phyloP scores from a whole-genome alignment of 2,113 vertebrate genomes.

The Microtus pennsylvanicus region DNA sequence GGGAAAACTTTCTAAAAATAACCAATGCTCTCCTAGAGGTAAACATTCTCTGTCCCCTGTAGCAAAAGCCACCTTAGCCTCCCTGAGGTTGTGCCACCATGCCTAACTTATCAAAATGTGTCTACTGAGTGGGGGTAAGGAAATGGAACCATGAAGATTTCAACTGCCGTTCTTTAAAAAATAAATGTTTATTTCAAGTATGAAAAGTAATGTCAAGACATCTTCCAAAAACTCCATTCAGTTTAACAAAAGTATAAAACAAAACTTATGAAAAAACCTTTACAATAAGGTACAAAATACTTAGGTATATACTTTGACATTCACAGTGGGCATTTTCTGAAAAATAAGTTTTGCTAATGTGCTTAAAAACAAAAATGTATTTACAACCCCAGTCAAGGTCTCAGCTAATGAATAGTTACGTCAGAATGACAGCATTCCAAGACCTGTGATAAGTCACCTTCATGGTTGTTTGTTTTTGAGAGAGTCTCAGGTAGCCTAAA shows the following conservation, averaged over 20 bases:
- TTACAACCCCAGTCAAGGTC: slow-evolving; percentile 71
- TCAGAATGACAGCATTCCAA: slow-evolving; percentile 2
- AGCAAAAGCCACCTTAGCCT: neutral
- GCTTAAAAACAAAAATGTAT: slow-evolving; percentile 76
- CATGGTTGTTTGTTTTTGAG: neutral
- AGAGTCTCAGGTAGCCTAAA: neutral
- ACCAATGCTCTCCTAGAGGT: neutral
- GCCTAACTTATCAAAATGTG: neutral
- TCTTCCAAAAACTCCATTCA: slow-evolving; percentile 75
- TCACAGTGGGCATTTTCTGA: slow-evolving; percentile 77
- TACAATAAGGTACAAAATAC: slow-evolving; percentile 77
- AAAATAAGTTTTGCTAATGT: slow-evolving; percentile 80
- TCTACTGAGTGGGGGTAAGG: neutral
- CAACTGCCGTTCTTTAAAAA: slow-evolving; percentile 64
- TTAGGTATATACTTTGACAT: slow-evolving; percentile 75
- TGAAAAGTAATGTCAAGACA: slow-evolving; percentile 79
- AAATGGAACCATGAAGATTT: neutral
- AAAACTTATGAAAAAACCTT: slow-evolving; percentile 63
- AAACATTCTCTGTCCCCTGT: neutral
- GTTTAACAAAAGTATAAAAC: slow-evolving; percentile 79
- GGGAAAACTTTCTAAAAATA: neutral
- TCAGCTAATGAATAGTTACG: neutral
- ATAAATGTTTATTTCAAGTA: slow-evolving; percentile 86
- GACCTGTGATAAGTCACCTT: neutral
- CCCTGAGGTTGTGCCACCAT: neutral